Base-by-base conservation (phyloP, 92 coral and sea anemone species). In the Zoanthus sociatus region DNA sequence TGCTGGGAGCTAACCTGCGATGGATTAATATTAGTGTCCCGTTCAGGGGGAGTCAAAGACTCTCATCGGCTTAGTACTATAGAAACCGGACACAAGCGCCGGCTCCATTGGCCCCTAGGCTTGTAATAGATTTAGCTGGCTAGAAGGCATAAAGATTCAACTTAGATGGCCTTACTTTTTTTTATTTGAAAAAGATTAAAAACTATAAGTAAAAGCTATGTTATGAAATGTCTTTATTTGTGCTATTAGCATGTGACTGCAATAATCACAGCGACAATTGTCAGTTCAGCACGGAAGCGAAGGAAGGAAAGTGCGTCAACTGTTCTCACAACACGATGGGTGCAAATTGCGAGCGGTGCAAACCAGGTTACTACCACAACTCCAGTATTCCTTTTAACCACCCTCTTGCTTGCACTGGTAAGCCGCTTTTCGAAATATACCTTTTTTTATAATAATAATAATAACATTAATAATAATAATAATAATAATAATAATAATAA, bases 261-360 rank as follows among this genome's bases (percentile, higher is more conserved):
- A 93, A 95, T 81, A 83, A 82, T 11, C 96, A 97, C 83, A 86
- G 95, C 4, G 76, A 89, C 88, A 85, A n/a, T 7, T 97, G 99
- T 89, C 79, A 73, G 12, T 97, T 92, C 69, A 87, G 92, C 68
- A 84, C 88, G 46, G 89, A 97, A 69, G 84, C 88, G 16, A 94
- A 93, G 78, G 84, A 90, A 74, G 99, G 99, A 15, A 95, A 90
- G 60, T 97, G 99, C 74, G 56, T 58, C 7, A 88, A 88, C 17
- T 97, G 99, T 79, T 87, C 88, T 84, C 94, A 97, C 71, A 97
- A 97, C 67, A 97, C 98, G 1, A 86, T 94, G 84, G 99, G 99
- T 91, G 50, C 67, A 55, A 42, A 56, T 69, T 97, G 99, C 78
- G 88, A 95, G 26, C 83, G 21, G 12, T 97, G 99, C 76, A 89